Percentiles rank a stretch among this genome's conserved stretches.
These are phyloP conservation scores for Delphinus delphis DNA, from an alignment of 2,113 vertebrate genomes.

Conservation along the genomic window DNA sequence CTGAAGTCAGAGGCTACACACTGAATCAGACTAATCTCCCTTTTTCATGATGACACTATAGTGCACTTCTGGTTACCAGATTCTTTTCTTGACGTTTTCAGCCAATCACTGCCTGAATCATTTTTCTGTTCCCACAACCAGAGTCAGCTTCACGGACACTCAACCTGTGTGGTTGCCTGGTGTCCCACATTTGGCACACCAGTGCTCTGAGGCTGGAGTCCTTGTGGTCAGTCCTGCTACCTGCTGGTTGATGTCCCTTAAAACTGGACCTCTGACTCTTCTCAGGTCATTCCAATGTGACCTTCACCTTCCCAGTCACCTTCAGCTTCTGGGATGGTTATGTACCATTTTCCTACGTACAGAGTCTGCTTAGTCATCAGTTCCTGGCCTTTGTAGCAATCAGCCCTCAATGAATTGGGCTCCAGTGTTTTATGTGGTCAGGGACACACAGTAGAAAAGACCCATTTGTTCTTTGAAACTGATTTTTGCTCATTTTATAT, in stretches of 20 bases:
- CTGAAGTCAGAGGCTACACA: neutral
- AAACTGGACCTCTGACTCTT: neutral
- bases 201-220: neutral
- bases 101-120: neutral
- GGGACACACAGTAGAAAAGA: neutral
- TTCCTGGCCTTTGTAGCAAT: neutral
- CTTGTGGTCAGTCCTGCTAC: neutral
- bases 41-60: neutral
- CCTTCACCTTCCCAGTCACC: neutral
- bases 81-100: neutral
- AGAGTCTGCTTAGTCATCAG: neutral
- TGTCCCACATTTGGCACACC: neutral
- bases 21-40: neutral
- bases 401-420: neutral
- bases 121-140: neutral
- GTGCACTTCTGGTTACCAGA: neutral
- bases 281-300: neutral
- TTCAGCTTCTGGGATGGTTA: neutral
- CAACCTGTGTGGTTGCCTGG: neutral
- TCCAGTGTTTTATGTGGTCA: neutral
- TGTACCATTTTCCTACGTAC: neutral
- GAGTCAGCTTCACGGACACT: neutral
- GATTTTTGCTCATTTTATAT: neutral
- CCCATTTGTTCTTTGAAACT: neutral
- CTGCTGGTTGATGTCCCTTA: neutral